phyloP scores from a whole-genome alignment of 2,888 invertebrate genomes.

The Lithophane leautieri region DNA sequence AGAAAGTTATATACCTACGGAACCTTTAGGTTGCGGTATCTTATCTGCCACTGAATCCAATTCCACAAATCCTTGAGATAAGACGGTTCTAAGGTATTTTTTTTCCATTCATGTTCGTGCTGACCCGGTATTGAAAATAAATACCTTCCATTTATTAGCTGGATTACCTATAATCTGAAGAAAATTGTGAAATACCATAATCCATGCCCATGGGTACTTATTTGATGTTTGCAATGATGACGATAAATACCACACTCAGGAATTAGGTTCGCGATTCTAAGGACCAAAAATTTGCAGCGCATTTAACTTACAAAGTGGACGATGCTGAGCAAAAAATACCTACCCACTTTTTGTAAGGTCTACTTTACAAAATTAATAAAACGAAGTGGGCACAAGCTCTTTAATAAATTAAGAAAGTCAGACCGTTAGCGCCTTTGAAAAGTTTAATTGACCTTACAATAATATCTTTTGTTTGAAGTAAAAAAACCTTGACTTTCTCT shows the following conservation, averaged over 20 bases:
- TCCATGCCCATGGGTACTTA: too few relatives aligned
- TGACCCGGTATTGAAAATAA: conserved; percentile 4
- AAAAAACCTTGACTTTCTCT: conserved; percentile 67
- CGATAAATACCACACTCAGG: neutral
- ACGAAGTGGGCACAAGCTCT: conserved; percentile 38
- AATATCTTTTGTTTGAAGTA: conserved; percentile 79
- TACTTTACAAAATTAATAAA: conserved; percentile 32
- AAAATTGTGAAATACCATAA: too few relatives aligned
- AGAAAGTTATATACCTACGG: conserved; percentile 57
- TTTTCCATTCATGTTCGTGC: neutral
- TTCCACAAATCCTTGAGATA: conserved; percentile 38
- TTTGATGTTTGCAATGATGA: neutral
- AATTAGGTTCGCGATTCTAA: neutral
- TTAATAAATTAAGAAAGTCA: conserved; percentile 65
- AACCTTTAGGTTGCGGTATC: conserved; percentile 11
- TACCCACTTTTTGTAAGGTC: conserved; percentile 6
- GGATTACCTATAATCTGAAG: neutral
- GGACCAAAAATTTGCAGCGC: neutral
- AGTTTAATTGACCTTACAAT: conserved; percentile 83
- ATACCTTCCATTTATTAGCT: neutral
- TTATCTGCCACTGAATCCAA: conserved; percentile 30
- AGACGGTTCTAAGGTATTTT: conserved; percentile 16
- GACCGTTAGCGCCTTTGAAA: conserved; percentile 74
- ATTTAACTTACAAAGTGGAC: conserved; percentile 17
- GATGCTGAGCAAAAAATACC: conserved; percentile 15